These are phyloP conservation scores for Pammene aurita DNA, from an alignment of 2,888 invertebrate genomes.

Conservation along the genomic window DNA sequence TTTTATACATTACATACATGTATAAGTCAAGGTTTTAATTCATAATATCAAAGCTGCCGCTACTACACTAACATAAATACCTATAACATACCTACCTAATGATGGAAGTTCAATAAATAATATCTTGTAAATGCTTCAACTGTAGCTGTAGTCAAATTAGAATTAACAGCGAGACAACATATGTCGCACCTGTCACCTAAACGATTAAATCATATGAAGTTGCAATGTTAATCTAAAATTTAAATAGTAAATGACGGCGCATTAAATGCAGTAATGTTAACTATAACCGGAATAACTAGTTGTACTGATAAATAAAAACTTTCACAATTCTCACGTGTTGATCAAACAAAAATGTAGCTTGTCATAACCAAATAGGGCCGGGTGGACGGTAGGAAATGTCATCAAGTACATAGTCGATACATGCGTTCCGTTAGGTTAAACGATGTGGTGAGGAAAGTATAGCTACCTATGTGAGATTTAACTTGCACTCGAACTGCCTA, in stretches of 20 bases:
- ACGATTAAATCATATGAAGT: constrained; percentile 28
- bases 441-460: constrained; percentile 46
- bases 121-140: neutral
- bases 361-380: constrained; percentile 54
- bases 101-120: no score
- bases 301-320: constrained; percentile 52
- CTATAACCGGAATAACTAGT: constrained; percentile 48
- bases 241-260: constrained; percentile 25
- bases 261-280: constrained; percentile 43
- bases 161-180: constrained; percentile 32
- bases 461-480: neutral
- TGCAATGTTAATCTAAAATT: constrained; percentile 29
- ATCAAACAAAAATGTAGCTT: constrained; percentile 61
- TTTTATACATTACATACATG: no score
- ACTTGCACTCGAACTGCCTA: neutral
- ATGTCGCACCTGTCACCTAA: constrained; percentile 33
- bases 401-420: constrained; percentile 59
- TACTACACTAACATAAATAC: no score
- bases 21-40: no score
- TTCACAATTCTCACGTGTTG: constrained; percentile 54
- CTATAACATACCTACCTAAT: no score
- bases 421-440: constrained; percentile 59
- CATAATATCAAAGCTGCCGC: no score
- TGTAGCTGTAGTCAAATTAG: constrained; percentile 1
- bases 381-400: constrained; percentile 61